These are phyloP conservation scores for Sphenopsis melanotis DNA, from an alignment of 2,797 vertebrate species.

Conservation along the genomic window DNA sequence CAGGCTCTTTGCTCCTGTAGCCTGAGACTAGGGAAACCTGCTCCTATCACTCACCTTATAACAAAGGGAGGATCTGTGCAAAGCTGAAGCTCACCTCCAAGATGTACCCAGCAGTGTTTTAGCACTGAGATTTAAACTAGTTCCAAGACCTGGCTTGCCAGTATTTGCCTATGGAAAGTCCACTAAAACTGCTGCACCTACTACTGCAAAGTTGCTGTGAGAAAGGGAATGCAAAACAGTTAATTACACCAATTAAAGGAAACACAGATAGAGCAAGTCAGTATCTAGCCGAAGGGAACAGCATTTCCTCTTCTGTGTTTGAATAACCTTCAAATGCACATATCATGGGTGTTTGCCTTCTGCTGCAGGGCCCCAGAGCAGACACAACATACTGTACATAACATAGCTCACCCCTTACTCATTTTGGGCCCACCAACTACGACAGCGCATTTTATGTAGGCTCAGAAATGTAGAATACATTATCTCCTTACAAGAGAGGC, in stretches of 20 bases:
- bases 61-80: background rate
- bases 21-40: background rate
- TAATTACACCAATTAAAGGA: slow-evolving; percentile 34
- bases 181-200: background rate
- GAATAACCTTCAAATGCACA: slow-evolving; percentile 7
- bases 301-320: slow-evolving; percentile 38
- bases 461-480: background rate
- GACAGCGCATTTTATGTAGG: background rate
- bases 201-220: background rate
- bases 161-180: background rate
- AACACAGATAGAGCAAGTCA: background rate
- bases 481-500: background rate
- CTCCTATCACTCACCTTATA: background rate
- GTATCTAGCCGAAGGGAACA: background rate
- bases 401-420: background rate
- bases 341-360: background rate
- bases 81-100: background rate
- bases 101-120: background rate
- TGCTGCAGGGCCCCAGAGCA: background rate
- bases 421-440: background rate
- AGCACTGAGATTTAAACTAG: background rate
- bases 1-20: fast-evolving
- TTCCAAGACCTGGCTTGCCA: background rate
- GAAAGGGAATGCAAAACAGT: background rate
- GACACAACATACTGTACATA: background rate